Base-by-base conservation (phyloP, 2,888 invertebrate species). In the Pocota personata region DNA sequence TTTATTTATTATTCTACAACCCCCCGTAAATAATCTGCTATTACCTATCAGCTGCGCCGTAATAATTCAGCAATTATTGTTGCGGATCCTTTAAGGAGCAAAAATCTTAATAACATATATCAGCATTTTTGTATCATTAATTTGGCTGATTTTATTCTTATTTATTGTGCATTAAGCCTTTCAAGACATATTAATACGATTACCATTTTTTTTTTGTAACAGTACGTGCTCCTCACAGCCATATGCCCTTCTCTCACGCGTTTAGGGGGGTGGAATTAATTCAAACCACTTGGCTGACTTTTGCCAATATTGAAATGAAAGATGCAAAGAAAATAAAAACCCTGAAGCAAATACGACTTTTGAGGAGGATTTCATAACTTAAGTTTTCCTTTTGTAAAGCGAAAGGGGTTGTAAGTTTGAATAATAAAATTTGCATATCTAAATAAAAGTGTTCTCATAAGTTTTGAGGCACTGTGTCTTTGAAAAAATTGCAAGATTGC, bases 1-100 rank as follows among this genome's bases (percentile, higher is more conserved):
- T 69, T 66, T 72, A 77, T 66, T 82, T 82, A 71, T 64, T 72
- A 77, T 67, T 77, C 71, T 19, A 37, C 8, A 35, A 32, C 64
- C 43, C 50, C 50, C 57, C 24, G 19, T 50, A 72, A 72, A 64
- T 82, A 77, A 77, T 71, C 64, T 78, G 43, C 27, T 57, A 62
- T 78, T 69, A 71, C 69, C 48, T 14, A 67, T 27, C 30, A 35
- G n/a, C 35, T 32, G 50, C 66, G 50, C 32, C 66, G 32, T 64
- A 46, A 64, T 40, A 71, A 58, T 35, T 35, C n/a, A 21, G 21
- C 60, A 64, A 75, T 66, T 66, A 19, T 57, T 40, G n/a, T 30
- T 43, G 10, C n/a, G 7, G 57, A 57, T 58, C 35, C 58, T 48
- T 48, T 21, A 52, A 43, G 24, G 30, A 8, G 32, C 55, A 46